Base-by-base conservation (phyloP, 2,888 invertebrate genomes). In the Podotricha telesiphe region DNA sequence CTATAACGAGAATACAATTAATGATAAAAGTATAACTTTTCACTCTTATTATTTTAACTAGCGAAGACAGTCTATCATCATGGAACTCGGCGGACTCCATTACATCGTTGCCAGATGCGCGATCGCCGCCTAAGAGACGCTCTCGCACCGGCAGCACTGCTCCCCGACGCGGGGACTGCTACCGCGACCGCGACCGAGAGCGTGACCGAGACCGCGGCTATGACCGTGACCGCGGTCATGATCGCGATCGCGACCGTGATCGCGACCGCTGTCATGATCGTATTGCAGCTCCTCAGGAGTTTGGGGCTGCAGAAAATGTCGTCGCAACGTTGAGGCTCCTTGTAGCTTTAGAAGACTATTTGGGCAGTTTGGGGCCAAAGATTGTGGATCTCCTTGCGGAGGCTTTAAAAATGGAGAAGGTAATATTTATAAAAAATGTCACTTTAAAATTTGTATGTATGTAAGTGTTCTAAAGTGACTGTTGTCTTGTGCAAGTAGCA, bases 311-410 rank as follows among this genome's bases (percentile, higher is more conserved):
- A 0, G 94, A 94, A 68, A 94, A 94, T 58, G 93, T 96, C 8
- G 95, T 96, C 2, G 94, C 94, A 28, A 95, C 96, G 61, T 85
- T 97, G 68, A 93, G 97, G 47, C 90, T 96, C 73, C 91, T 98
- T 0, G 96, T 97, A 0, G 97, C 97, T 0, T 88, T 98, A 6
- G 97, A 98, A 83, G 96, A 96, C 76, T 96, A 96, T 79, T 88
- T 98, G 61, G 97, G 97, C n/a, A 96, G 97, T 47, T 89, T 97
- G 7, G 97, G 97, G 0, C 97, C 97, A 0, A 96, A 95, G 85
- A 93, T 97, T 15, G 95, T 97, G 0, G 95, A 96, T 70, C 83
- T 97, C 73, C 87, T 97, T n/a, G 95, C 95, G 0, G 95, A 95
- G 70, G 97, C 97, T 0, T 84, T 97, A 56, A 96, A 95, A 48